Evolutionary conservation across 2,797 vertebrate genomes (phyloP).

Genomic region (Aselliscus stoliczkanus): DNA sequence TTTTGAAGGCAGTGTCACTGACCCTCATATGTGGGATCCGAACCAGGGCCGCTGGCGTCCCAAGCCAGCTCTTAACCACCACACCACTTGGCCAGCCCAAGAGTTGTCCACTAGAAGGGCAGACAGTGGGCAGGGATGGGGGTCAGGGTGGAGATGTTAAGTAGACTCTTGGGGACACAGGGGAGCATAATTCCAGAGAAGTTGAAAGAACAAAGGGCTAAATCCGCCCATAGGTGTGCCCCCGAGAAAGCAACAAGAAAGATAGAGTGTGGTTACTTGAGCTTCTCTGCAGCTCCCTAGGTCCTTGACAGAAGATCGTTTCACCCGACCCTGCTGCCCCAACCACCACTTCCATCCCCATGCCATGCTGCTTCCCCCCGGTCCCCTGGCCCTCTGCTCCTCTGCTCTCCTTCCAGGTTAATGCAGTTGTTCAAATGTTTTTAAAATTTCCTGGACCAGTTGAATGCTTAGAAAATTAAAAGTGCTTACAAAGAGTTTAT

Average conservation of each 20-base stretch:
- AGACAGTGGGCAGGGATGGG: background rate
- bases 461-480: slow-evolving; percentile 10
- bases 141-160: no score
- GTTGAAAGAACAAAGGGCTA: background rate
- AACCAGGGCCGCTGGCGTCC: no score
- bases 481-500: background rate
- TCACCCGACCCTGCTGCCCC: background rate
- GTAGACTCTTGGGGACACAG: background rate
- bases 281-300: background rate
- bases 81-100: no score
- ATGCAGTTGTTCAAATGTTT: background rate
- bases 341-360: background rate
- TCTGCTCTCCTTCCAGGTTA: background rate
- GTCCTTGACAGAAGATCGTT: background rate
- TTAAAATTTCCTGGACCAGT: background rate
- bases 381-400: background rate
- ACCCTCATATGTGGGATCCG: no score
- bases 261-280: background rate
- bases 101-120: background rate
- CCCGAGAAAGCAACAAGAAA: background rate
- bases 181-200: background rate
- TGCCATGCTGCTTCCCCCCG: background rate
- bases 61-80: no score
- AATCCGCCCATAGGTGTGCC: background rate
- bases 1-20: no score